phyloP scores from a whole-genome alignment of 2,888 invertebrate species.

The Diaphora mendica region DNA sequence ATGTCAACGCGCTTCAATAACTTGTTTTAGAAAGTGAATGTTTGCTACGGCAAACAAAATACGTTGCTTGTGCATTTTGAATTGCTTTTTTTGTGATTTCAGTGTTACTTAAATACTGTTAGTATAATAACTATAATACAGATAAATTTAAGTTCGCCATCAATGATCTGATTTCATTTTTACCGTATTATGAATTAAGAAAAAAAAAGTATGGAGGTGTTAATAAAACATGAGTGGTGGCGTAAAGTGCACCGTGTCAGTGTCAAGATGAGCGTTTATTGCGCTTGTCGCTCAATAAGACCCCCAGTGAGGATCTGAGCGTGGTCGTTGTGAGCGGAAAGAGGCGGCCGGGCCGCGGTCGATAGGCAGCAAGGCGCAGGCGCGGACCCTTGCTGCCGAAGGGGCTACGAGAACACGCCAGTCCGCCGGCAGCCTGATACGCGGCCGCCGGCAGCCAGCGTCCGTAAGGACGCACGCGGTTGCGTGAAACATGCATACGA shows the following conservation, averaged over 20 bases:
- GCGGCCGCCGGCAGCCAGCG: slow-evolving; percentile 78
- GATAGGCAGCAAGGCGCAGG: slow-evolving; percentile 74
- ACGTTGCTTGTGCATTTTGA: no score
- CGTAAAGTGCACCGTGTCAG: slow-evolving; percentile 56
- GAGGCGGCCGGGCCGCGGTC: slow-evolving; percentile 72
- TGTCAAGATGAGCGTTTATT: slow-evolving; percentile 64
- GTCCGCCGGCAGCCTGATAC: slow-evolving; percentile 76
- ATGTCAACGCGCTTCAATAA: neutral
- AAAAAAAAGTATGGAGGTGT: slow-evolving; percentile 45
- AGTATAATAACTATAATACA: no score
- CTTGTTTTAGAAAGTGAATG: no score
- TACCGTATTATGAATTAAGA: slow-evolving; percentile 3
- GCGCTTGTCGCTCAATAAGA: slow-evolving; percentile 73
- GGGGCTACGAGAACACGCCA: slow-evolving; percentile 63
- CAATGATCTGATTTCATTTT: neutral
- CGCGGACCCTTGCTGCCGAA: slow-evolving; percentile 65
- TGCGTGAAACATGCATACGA: slow-evolving; percentile 72
- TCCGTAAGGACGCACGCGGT: slow-evolving; percentile 66
- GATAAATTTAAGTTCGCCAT: neutral
- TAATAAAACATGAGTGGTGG: slow-evolving; percentile 62
- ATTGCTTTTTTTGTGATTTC: no score
- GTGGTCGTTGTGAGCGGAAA: slow-evolving; percentile 65
- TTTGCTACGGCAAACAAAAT: no score
- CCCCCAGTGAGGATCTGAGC: slow-evolving; percentile 69
- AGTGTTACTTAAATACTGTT: no score